Base-by-base conservation (phyloP, 2,113 vertebrate genomes). In the Muntiacus muntjak region DNA sequence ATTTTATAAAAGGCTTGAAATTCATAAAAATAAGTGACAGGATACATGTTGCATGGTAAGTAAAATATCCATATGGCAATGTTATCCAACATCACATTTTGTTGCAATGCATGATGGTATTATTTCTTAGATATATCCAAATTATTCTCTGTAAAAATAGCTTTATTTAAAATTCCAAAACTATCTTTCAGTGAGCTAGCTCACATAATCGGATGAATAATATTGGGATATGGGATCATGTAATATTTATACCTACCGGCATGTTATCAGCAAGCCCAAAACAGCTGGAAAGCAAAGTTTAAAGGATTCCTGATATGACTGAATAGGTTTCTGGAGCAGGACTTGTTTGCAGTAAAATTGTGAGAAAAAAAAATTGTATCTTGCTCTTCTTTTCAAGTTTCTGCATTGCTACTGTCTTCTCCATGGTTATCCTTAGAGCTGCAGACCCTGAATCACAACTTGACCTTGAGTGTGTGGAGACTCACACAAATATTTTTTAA, bases 51-150 rank as follows among this genome's bases (percentile, higher is more conserved):
- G 36, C 96, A 93, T 71, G 52, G 16, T 52, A 93, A 95, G 17
- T 91, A 87, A 96, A 96, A 91, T 96, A 96, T 86, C 79, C 64
- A 91, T 85, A 91, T 52, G 60, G 76, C 10, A 82, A 33, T 96
- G 85, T 96, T 95, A 96, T 89, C 94, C 86, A 97, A 94, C n/a
- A 93, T 71, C 17, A n/a, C 17, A 83, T 82, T 82, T 97, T 93
- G 76, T 71, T 88, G 28, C 71, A 87, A 45, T 30, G 81, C 74
- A 82, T 58, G 82, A 43, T 89, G 28, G 52, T 82, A 84, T 86
- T 64, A 94, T 94, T 97, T 91, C 50, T 86, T 89, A 91, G 33
- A 78, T 50, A 57, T 40, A 91, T 57, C 93, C 47, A 97, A 87
- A 62, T 81, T 55, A 5, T 79, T 93, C 5, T 71, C 87, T 50